Evolutionary conservation across 2,113 vertebrate genomes (phyloP).

Genomic region (Epinephelus moara): DNA sequence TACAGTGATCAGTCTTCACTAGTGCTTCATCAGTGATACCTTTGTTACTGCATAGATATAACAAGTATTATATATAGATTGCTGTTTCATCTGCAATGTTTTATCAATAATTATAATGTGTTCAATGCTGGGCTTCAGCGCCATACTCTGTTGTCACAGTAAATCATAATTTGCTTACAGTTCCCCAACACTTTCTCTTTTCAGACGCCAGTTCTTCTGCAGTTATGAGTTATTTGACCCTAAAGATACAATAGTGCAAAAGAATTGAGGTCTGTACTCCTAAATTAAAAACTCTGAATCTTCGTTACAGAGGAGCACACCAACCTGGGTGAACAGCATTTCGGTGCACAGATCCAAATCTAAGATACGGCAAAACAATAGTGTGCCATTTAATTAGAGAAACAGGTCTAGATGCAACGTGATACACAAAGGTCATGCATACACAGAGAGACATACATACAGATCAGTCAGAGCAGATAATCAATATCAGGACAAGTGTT

Average conservation of each 20-base stretch:
- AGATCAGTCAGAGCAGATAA: not conserved
- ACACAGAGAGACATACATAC: not conserved
- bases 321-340: not conserved
- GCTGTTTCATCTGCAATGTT: not conserved
- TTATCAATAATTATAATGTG: not conserved
- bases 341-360: not conserved
- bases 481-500: slow-evolving; percentile 3
- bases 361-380: too few species aligned
- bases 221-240: slow-evolving; percentile 5
- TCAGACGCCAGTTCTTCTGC: not conserved
- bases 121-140: not conserved
- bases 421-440: not conserved
- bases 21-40: not conserved
- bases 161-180: slow-evolving; percentile 19
- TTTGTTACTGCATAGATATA: not conserved
- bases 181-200: not conserved
- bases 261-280: not conserved
- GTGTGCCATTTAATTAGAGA: not conserved
- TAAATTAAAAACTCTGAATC: not conserved
- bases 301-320: not conserved
- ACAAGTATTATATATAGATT: not conserved
- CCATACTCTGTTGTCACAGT: not conserved
- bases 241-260: not conserved
- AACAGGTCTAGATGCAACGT: not conserved
- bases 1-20: not conserved